Conservation (phyloP, 2,797 vertebrate genomes). For the Falco columbarius region DNA sequence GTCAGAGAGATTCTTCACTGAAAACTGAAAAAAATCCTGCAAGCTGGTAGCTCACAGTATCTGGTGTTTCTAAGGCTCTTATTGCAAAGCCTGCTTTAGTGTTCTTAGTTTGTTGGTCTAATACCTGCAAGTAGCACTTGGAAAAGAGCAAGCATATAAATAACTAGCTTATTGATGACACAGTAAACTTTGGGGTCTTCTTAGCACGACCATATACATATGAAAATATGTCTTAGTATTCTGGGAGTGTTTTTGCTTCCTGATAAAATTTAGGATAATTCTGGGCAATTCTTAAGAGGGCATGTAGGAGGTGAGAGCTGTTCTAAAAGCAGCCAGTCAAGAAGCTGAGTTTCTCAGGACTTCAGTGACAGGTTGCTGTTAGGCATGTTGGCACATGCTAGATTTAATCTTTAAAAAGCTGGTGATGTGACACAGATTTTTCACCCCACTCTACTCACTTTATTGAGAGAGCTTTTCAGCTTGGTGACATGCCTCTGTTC, state of each 20-base stretch:
- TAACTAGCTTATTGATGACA: not conserved
- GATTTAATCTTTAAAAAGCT: slow-evolving; percentile 22
- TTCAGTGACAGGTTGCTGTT: slow-evolving; percentile 14
- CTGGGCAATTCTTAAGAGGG: not conserved
- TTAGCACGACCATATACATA: not conserved
- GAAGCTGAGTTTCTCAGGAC: not conserved
- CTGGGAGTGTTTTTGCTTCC: not conserved
- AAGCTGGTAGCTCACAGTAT: not conserved
- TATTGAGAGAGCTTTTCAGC: not conserved
- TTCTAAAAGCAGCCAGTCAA: not conserved
- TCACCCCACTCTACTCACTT: not conserved
- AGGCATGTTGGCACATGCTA: not conserved
- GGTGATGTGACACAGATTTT: not conserved
- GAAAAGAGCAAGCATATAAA: not conserved
- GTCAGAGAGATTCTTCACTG: not conserved
- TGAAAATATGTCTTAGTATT: not conserved
- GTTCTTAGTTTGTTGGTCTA: slow-evolving; percentile 1
- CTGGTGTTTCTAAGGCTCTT: not conserved
- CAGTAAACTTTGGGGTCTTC: not conserved
- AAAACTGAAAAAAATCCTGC: not conserved
- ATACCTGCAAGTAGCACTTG: not conserved
- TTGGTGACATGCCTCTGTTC: not conserved
- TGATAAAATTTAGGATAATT: not conserved
- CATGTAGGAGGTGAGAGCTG: not conserved
- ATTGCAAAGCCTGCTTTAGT: slow-evolving; percentile 13